Percentiles rank a stretch among this genome's conserved stretches.
These are phyloP conservation scores for Cirrhinus molitorella DNA, from an alignment of 2,797 vertebrate species.

Conservation along the genomic window DNA sequence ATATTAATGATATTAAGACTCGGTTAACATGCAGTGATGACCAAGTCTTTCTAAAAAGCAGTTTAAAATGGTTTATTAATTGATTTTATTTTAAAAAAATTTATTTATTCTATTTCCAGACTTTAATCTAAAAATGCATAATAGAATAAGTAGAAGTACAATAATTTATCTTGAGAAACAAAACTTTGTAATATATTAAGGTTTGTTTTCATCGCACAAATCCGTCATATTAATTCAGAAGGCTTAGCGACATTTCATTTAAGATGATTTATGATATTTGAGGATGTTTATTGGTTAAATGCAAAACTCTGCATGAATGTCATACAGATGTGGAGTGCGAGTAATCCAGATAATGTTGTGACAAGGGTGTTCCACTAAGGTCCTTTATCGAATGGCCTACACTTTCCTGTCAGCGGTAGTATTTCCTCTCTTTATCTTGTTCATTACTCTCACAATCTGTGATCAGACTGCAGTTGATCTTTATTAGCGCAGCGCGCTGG, in stretches of 20 bases:
- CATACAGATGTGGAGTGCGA: no score
- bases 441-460: not conserved
- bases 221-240: not conserved
- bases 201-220: not conserved
- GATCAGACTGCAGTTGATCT: not conserved
- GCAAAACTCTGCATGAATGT: no score
- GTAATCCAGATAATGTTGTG: no score
- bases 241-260: not conserved
- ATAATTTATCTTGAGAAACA: not conserved
- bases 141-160: no score
- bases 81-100: no score
- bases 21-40: no score
- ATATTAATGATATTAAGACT: no score
- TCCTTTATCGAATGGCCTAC: not conserved
- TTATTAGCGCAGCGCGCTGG: not conserved
- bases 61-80: no score
- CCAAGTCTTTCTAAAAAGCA: no score
- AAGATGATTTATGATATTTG: not conserved
- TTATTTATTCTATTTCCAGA: no score
- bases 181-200: not conserved
- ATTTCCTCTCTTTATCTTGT: not conserved
- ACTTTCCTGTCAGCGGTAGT: not conserved
- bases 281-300: not conserved
- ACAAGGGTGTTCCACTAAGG: not conserved
- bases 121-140: no score